Evolutionary conservation across 2,797 vertebrate species (phyloP), one percentile per base, ranked within the genome.

Genomic region (Sylvilagus floridanus): DNA sequence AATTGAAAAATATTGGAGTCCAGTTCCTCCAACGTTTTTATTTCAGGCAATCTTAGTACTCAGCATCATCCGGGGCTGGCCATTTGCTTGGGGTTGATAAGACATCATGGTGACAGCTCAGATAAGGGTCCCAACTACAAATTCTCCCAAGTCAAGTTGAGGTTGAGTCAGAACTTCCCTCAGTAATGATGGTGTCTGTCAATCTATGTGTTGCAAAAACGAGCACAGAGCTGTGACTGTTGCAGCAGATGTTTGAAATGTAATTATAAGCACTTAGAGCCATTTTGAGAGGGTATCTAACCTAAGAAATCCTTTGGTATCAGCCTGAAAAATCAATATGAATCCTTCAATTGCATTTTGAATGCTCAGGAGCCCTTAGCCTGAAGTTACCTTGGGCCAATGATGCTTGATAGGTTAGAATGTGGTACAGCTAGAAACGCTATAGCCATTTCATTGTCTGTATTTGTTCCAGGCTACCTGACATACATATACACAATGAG

Each of bases 251-350:
- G 94, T 96, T 97, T 89, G 95, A 96, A 94, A 94, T 92, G 90
- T 73, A 96, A 96, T 96, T 97, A 96, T 95, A 94, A 96, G 88
- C 78, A 91, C 86, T 91, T 95, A 96, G 91, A 93, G 32, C 47
- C 78, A 57, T 92, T 94, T 93, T 68, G 86, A 90, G 88, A 94
- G 22, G n/a, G 72, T 95, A n/a, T 89, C 78, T 88, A 91, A 90
- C 60, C 73, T 76, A 75, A 60, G 72, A 79, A 62, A 9, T 89
- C 86, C 90, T 95, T 91, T 73, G 68, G 30, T 92, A 88, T 96
- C 91, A 79, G 87, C 19, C 69, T 95, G 54, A 5, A 96, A 93
- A 94, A 96, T 88, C 95, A 93, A 86, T 95, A 81, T 47, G 62
- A 85, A 95, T 94, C 90, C 81, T 94, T 92, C 77, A 83, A 95